Base-by-base conservation (phyloP, 2,888 invertebrate species). In the Gasteruption jaculator region DNA sequence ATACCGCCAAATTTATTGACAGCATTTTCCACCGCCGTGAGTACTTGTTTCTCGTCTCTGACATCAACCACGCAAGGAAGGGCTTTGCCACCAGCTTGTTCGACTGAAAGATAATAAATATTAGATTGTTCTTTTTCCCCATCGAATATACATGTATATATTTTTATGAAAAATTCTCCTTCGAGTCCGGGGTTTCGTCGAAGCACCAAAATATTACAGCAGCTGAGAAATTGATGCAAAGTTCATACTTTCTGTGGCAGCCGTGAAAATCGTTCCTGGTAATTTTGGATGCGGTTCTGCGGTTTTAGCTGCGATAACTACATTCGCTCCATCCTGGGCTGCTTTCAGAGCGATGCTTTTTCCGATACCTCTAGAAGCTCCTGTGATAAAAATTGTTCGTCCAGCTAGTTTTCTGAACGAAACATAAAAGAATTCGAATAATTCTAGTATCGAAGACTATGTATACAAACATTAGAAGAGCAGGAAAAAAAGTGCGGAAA, bases 351-450 rank as follows among this genome's bases (percentile, higher is more conserved):
- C 96, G 55, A 97, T 95, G 11, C 86, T 87, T 73, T 93, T 90
- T 1, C 97, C 97, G 61, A 97, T 97, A 19, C 97, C 97, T 56
- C 97, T 79, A 38, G 93, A 94, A 11, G 92, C 96, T 30, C 97
- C 97, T 19, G 95, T 94, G 52, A 97, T 91, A 62, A 96, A 94
- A 40, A 94, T 73, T 2, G 96, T 96, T 53, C 85, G 83, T 2
- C 95, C 95, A 50, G 90, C 90, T 52, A 88, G 73, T 72, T 82
- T 83, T 39, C 85, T 83, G 53, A 46, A 57, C 40, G 38, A 54
- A 43, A 22, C n/a, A n/a, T n/a, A n/a, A n/a, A n/a, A n/a, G n/a
- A n/a, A n/a, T n/a, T n/a, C n/a, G n/a, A n/a, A n/a, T n/a, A n/a
- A n/a, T n/a, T n/a, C n/a, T n/a, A n/a, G n/a, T n/a, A n/a, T n/a